Evolutionary conservation across 2,797 vertebrate genomes (phyloP).

Genomic region (Anguilla obscura): DNA sequence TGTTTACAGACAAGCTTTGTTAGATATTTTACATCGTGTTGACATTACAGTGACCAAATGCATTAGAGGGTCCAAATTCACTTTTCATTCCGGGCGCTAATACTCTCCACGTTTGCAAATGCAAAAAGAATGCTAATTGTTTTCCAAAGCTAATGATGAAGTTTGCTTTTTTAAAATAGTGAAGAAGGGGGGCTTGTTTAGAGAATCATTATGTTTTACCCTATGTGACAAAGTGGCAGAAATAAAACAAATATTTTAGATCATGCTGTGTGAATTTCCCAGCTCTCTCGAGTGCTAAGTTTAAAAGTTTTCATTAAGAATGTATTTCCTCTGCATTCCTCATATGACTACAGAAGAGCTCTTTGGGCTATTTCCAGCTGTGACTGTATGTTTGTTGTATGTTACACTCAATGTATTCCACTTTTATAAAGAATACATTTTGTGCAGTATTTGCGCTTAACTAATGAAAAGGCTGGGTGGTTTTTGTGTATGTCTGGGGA

Average conservation of each 20-base stretch:
- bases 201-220: conserved; percentile 15
- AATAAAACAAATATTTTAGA: conserved; percentile 29
- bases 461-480: neutral
- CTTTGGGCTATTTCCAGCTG: neutral
- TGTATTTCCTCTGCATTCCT: conserved; percentile 6
- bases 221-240: conserved; percentile 14
- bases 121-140: neutral
- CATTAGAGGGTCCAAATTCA: conserved; percentile 11
- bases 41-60: neutral
- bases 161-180: conserved; percentile 21
- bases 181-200: conserved; percentile 26
- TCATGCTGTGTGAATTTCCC: neutral
- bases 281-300: neutral
- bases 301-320: neutral
- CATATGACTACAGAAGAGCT: neutral
- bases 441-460: neutral
- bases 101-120: neutral
- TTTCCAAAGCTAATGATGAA: neutral
- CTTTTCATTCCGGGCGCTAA: neutral
- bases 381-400: neutral
- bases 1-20: neutral
- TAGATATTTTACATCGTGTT: neutral
- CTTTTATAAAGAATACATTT: neutral
- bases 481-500: neutral
- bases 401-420: neutral